phyloP scores from a whole-genome alignment of 2,113 vertebrate genomes.

The Astatotilapia flaviijosephi region DNA sequence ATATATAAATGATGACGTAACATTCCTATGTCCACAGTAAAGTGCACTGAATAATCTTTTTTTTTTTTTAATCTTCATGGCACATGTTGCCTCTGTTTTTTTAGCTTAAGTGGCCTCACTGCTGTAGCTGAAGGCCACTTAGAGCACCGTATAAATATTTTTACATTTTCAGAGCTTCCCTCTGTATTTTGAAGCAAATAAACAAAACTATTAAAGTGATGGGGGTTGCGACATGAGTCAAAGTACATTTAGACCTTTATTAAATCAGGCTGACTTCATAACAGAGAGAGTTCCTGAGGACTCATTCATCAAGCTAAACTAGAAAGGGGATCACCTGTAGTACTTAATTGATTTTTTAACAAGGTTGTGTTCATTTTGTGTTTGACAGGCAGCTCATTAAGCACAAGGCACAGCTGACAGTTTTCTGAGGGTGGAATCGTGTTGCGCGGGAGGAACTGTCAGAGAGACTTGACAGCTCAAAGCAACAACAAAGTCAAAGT shows the following conservation, averaged over 20 bases:
- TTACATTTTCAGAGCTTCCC: neutral
- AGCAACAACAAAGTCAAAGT: slow-evolving; percentile 1
- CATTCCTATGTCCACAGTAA: neutral
- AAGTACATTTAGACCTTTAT: neutral
- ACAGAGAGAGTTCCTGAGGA: neutral
- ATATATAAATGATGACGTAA: neutral
- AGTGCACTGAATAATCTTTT: neutral
- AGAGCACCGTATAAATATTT: neutral
- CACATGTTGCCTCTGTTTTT: neutral
- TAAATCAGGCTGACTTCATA: neutral
- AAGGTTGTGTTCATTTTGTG: neutral
- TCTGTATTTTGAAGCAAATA: neutral
- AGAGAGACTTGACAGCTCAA: neutral
- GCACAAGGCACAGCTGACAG: slow-evolving; percentile 6
- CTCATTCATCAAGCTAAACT: neutral
- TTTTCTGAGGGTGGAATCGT: neutral
- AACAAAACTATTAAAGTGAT: neutral
- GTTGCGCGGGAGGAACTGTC: slow-evolving; percentile 5
- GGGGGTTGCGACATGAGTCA: neutral
- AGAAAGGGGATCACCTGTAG: neutral
- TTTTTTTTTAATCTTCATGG: neutral
- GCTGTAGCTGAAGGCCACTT: neutral
- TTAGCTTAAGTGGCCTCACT: neutral
- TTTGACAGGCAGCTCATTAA: slow-evolving; percentile 11
- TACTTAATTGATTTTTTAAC: slow-evolving; percentile 19